A percentile compares a stretch with the other conserved stretches of the same genome.
phyloP scores from a whole-genome alignment of 37 sponge, comb jelly and placozoan species.

The Agelas oroides region DNA sequence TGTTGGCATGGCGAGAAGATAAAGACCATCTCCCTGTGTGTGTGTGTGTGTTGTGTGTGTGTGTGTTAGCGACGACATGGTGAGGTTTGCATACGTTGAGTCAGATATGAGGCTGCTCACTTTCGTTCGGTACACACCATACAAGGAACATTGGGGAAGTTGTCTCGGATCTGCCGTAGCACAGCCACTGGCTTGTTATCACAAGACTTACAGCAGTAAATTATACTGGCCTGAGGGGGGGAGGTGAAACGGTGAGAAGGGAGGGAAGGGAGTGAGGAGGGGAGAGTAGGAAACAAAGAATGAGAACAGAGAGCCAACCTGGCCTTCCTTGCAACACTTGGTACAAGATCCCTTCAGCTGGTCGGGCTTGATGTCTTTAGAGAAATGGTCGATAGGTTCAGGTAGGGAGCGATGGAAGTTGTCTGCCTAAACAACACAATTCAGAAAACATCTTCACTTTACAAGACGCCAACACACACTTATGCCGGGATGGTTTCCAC shows the following conservation, averaged over 20 bases:
- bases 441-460: no score
- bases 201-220: conserved; percentile 54
- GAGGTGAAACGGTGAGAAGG: background rate
- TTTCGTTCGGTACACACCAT: conserved; percentile 49
- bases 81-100: background rate
- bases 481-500: no score
- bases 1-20: conserved; percentile 36
- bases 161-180: conserved; percentile 50
- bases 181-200: background rate
- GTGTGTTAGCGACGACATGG: background rate
- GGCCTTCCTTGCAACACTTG: background rate
- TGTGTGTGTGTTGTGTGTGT: no score
- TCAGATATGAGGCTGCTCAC: conserved; percentile 25
- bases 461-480: no score
- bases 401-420: conserved; percentile 7
- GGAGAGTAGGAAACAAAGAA: background rate
- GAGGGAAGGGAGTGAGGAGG: background rate
- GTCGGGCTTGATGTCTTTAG: background rate
- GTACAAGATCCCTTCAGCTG: conserved; percentile 17
- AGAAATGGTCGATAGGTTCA: conserved; percentile 36
- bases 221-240: conserved; percentile 28
- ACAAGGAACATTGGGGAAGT: conserved; percentile 40
- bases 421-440: background rate
- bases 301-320: conserved; percentile 20
- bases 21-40: conserved; percentile 41